Evolutionary conservation across 2,797 vertebrate species (phyloP).

Genomic region (Acipenser ruthenus): DNA sequence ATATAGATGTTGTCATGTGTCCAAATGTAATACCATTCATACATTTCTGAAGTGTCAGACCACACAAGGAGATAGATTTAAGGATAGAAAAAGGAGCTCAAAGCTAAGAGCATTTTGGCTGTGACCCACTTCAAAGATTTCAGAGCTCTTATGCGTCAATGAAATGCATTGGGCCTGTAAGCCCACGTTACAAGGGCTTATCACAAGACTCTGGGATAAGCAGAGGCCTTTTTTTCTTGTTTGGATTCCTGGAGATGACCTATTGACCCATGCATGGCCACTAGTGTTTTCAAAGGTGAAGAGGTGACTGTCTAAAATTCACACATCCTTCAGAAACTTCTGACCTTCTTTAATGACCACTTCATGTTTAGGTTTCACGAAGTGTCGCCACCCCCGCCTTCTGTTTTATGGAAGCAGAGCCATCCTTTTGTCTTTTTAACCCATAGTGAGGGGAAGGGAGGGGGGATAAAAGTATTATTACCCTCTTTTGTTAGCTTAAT

Average conservation of each 20-base stretch:
- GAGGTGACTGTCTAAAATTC: constrained; percentile 35
- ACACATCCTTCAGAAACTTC: constrained; percentile 32
- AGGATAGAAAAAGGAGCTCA: constrained; percentile 5
- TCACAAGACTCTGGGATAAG: background rate
- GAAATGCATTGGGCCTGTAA: background rate
- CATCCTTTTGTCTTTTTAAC: background rate
- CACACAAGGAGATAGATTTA: constrained; percentile 21
- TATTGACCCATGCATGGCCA: constrained; percentile 35
- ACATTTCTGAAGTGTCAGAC: too few relatives aligned
- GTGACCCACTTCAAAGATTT: background rate
- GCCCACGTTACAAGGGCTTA: background rate
- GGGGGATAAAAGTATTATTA: constrained; percentile 7
- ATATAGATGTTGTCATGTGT: too few relatives aligned
- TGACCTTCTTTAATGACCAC: constrained; percentile 32
- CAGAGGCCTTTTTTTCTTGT: background rate
- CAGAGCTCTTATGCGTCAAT: background rate
- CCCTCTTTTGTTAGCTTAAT: constrained; percentile 9
- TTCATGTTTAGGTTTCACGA: constrained; percentile 18
- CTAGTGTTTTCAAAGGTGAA: constrained; percentile 31
- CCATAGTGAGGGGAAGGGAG: background rate
- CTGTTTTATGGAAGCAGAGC: too few relatives aligned
- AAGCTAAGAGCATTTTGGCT: too few relatives aligned
- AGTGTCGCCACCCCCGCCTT: constrained; percentile 7
- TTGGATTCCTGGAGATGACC: constrained; percentile 25
- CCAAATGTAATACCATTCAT: too few relatives aligned